phyloP scores from a whole-genome alignment of 2,888 invertebrate species.

The Corythucha ciliata region DNA sequence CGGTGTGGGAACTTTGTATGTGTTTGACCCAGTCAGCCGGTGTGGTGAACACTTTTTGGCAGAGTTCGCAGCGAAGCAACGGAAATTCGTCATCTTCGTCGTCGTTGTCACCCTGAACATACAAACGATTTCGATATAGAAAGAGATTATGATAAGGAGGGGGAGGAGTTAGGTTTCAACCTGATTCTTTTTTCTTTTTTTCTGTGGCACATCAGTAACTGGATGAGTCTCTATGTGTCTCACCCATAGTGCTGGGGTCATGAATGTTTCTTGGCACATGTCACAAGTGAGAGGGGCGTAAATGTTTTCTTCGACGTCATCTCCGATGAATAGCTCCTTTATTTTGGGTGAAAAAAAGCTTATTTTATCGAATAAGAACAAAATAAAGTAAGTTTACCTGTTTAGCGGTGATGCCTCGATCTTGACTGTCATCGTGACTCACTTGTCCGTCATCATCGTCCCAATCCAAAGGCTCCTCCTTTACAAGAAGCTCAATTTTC shows the following conservation, averaged over 20 bases:
- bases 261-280: constrained; percentile 73
- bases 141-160: no score
- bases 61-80: constrained; percentile 56
- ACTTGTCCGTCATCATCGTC: constrained; percentile 56
- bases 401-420: constrained; percentile 36
- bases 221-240: constrained; percentile 67
- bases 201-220: constrained; percentile 33
- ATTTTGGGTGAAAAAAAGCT: not conserved
- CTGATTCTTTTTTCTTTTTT: constrained; percentile 32
- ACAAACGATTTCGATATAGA: constrained; percentile 13
- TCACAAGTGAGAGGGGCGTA: constrained; percentile 74
- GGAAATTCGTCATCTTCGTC: constrained; percentile 36
- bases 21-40: constrained; percentile 77
- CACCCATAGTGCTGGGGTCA: constrained; percentile 72
- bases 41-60: constrained; percentile 70
- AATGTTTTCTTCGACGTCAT: constrained; percentile 31
- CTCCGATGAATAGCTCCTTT: constrained; percentile 23
- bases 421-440: constrained; percentile 41
- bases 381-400: constrained; percentile 4
- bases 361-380: not conserved
- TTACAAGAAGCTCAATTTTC: constrained; percentile 39
- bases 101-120: constrained; percentile 43
- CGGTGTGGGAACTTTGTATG: constrained; percentile 68
- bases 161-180: constrained; percentile 6
- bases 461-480: constrained; percentile 66